phyloP scores from a whole-genome alignment of 2,797 vertebrate genomes.

The Danio albolineatus region DNA sequence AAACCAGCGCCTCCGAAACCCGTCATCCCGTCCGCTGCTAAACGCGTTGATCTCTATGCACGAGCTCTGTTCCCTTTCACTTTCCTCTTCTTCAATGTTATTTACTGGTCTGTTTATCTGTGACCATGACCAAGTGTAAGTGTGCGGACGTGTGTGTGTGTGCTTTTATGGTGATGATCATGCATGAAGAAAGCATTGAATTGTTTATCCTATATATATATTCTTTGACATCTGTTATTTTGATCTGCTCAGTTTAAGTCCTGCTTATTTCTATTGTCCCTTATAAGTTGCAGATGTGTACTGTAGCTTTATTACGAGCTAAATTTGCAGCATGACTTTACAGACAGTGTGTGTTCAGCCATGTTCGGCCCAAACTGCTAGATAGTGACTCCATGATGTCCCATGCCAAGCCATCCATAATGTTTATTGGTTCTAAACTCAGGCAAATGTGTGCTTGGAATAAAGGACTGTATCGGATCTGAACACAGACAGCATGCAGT shows the following conservation, averaged over 20 bases:
- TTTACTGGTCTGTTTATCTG: slow-evolving; percentile 98
- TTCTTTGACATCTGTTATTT: slow-evolving; percentile 3
- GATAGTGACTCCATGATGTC: slow-evolving; percentile 16
- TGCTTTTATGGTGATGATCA: slow-evolving; percentile 18
- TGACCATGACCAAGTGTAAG: slow-evolving; percentile 72
- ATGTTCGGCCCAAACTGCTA: slow-evolving; percentile 17
- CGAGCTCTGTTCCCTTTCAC: slow-evolving; percentile 94
- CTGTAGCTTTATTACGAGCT: slow-evolving; percentile 8
- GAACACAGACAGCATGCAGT: slow-evolving; percentile 27
- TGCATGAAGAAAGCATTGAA: slow-evolving; percentile 27
- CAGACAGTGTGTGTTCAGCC: slow-evolving; percentile 11
- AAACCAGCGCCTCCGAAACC: slow-evolving; percentile 93
- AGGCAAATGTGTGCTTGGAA: slow-evolving; percentile 32
- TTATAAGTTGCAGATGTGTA: slow-evolving; percentile 8
- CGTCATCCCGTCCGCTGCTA: slow-evolving; percentile 94
- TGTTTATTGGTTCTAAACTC: slow-evolving; percentile 45
- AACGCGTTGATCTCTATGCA: slow-evolving; percentile 94
- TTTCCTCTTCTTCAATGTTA: slow-evolving; percentile 97
- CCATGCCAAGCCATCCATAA: slow-evolving; percentile 28
- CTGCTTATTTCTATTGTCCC: slow-evolving; percentile 25
- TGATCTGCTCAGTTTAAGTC: slow-evolving; percentile 17
- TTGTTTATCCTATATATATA: slow-evolving; percentile 5
- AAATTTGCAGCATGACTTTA: slow-evolving; percentile 46
- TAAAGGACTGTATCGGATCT: slow-evolving; percentile 31
- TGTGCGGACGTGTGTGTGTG: slow-evolving; percentile 12